Evolutionary conservation across 2,113 vertebrate genomes (phyloP).

Genomic region (Poeciliopsis turrubarensis): DNA sequence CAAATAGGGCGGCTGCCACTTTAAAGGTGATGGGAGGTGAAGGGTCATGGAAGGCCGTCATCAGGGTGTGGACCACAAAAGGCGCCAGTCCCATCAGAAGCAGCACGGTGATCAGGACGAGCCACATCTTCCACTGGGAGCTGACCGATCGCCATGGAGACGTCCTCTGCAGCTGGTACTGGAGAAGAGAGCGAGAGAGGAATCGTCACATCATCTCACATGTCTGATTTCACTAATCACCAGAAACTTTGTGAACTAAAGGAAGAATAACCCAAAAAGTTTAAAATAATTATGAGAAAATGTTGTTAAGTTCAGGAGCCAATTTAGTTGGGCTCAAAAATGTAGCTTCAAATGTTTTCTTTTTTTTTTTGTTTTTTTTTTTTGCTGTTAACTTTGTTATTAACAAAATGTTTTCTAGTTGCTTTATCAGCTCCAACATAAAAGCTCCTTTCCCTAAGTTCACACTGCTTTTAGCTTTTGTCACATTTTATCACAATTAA

Average conservation of each 20-base stretch:
- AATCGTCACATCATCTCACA: neutral
- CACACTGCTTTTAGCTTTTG: too few relatives aligned
- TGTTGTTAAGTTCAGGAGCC: too few relatives aligned
- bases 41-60: constrained; percentile 52
- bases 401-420: too few relatives aligned
- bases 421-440: too few relatives aligned
- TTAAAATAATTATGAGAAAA: too few relatives aligned
- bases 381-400: too few relatives aligned
- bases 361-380: too few relatives aligned
- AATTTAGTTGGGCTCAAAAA: too few relatives aligned
- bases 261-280: neutral
- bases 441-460: too few relatives aligned
- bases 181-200: constrained; percentile 21
- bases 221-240: neutral
- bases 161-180: constrained; percentile 73
- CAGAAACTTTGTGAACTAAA: neutral
- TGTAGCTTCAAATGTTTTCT: too few relatives aligned
- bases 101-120: neutral
- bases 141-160: constrained; percentile 57
- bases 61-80: constrained; percentile 59
- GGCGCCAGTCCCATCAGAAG: constrained; percentile 53
- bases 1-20: constrained; percentile 64
- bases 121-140: constrained; percentile 64
- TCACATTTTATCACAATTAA: too few relatives aligned
- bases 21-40: constrained; percentile 56